Percentiles rank a stretch among this genome's conserved stretches.
phyloP scores from a whole-genome alignment of 2,113 vertebrate genomes.

The Hipposideros armiger region DNA sequence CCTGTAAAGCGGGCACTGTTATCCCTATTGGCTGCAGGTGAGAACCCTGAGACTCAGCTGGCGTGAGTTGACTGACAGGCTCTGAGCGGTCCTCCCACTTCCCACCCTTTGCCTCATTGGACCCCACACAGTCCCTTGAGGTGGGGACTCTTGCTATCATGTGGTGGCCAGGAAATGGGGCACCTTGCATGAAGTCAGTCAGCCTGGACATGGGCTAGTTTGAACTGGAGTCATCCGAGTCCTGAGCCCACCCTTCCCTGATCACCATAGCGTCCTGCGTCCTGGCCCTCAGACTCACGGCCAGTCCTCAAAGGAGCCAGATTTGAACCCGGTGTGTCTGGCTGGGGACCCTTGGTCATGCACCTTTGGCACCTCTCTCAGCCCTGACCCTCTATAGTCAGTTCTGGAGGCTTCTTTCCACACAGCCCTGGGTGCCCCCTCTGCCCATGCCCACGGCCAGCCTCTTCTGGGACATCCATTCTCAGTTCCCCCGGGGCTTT shows the following conservation, averaged over 20 bases:
- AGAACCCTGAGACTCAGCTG: not conserved
- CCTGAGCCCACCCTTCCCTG: not conserved
- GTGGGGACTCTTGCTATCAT: not conserved
- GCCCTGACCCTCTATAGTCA: not conserved
- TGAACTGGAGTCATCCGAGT: not conserved
- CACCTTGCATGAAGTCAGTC: not conserved
- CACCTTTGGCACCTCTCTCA: not conserved
- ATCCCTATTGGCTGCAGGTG: accelerated
- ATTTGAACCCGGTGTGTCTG: not conserved
- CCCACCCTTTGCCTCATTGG: not conserved
- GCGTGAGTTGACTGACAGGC: not conserved
- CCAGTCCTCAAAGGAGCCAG: not conserved
- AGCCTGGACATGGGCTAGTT: not conserved
- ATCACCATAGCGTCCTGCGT: not conserved
- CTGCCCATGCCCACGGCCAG: accelerated
- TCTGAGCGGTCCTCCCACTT: not conserved
- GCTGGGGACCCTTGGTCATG: not conserved
- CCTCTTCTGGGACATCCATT: accelerated
- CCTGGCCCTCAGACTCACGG: not conserved
- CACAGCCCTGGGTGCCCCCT: no score
- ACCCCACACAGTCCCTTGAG: no score
- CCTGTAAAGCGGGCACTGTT: accelerated
- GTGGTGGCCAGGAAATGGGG: not conserved
- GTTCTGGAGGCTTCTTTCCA: not conserved
- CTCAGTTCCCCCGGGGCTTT: not conserved